A percentile compares a stretch with the other conserved stretches of the same genome.
Evolutionary conservation across 2,113 vertebrate genomes (phyloP).

Genomic region (Spermophilus dauricus): DNA sequence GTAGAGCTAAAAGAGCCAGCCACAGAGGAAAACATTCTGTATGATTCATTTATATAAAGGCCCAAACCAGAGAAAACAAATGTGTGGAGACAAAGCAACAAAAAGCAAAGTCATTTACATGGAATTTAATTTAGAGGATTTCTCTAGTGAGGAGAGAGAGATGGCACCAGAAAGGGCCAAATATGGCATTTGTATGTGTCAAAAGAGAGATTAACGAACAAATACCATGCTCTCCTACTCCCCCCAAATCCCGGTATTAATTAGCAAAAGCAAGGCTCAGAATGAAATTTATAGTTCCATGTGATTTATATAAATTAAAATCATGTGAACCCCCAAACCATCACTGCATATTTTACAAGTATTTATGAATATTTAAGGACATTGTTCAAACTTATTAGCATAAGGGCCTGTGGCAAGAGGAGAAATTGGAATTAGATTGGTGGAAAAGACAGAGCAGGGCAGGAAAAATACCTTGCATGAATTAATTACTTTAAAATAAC

Average conservation of each 20-base stretch:
- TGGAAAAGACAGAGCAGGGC: background rate
- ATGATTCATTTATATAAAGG: conserved; percentile 6
- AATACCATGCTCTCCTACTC: background rate
- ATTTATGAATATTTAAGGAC: conserved; percentile 21
- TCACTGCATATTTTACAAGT: background rate
- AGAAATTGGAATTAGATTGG: background rate
- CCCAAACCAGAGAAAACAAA: background rate
- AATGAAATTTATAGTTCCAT: background rate
- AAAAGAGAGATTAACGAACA: background rate
- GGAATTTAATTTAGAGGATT: background rate
- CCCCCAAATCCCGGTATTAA: background rate
- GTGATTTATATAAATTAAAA: conserved; percentile 61
- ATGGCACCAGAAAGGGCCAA: background rate
- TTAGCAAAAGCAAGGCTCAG: conserved; percentile 20
- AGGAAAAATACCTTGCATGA: background rate
- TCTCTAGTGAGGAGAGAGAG: background rate
- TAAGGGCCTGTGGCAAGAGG: background rate
- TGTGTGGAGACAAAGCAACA: background rate
- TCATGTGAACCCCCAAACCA: background rate
- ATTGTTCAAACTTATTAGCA: conserved; percentile 6
- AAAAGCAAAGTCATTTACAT: background rate
- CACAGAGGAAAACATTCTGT: background rate
- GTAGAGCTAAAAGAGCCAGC: background rate
- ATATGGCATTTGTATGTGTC: background rate
- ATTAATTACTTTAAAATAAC: background rate